Percentiles rank a stretch among this genome's conserved stretches.
phyloP scores from a whole-genome alignment of 2,797 vertebrate species.

The Selene dorsalis region DNA sequence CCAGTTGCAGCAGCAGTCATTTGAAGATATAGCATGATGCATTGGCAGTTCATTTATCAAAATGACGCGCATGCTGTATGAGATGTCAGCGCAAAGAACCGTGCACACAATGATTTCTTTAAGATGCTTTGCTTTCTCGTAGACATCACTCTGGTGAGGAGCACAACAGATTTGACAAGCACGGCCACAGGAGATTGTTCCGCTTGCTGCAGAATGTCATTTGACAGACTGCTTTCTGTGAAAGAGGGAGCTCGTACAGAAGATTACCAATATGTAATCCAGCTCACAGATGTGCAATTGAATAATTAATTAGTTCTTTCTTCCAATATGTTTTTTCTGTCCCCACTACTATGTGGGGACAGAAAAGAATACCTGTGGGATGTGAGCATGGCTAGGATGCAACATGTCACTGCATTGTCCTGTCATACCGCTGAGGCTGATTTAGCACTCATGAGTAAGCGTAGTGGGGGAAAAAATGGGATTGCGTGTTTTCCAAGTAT shows the following conservation, averaged over 20 bases:
- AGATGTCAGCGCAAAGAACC: constrained; percentile 50
- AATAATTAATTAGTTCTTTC: constrained; percentile 41
- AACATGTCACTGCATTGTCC: not conserved
- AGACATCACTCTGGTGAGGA: constrained; percentile 34
- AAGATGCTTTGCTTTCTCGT: constrained; percentile 39
- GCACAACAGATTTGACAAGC: constrained; percentile 52
- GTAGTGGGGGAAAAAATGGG: not conserved
- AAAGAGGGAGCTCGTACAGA: constrained; percentile 35
- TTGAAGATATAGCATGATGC: constrained; percentile 21
- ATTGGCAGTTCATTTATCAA: constrained; percentile 52
- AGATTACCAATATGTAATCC: constrained; percentile 54
- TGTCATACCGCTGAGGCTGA: not conserved
- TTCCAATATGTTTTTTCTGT: constrained; percentile 22
- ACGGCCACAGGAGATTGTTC: constrained; percentile 55
- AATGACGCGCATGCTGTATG: constrained; percentile 42
- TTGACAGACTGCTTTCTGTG: constrained; percentile 40
- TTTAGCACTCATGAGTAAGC: not conserved
- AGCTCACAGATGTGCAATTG: constrained; percentile 21
- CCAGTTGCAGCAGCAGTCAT: constrained; percentile 9
- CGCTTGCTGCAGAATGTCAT: constrained; percentile 14
- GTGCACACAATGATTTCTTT: constrained; percentile 42
- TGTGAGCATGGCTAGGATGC: not conserved
- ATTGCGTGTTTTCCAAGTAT: not conserved
- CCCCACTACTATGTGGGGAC: constrained; percentile 16
- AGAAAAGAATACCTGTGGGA: constrained; percentile 3